Conservation (phyloP, 1,140 invertebrate species). For the Chymomyza costata region DNA sequence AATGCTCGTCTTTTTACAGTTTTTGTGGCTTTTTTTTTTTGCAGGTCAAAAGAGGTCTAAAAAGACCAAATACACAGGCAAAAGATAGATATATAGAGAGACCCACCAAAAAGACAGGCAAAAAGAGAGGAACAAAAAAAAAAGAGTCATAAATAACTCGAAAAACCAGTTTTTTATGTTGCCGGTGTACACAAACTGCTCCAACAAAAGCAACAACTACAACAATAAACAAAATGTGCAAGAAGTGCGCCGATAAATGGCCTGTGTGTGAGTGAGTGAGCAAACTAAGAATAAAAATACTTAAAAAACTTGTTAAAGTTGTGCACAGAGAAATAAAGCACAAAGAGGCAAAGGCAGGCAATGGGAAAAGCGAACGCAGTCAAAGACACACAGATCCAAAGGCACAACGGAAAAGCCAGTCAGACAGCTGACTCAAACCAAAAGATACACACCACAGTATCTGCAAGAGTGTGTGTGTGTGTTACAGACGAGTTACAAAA, state of each 20-base stretch:
- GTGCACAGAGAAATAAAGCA: constrained; percentile 56
- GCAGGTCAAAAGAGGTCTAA: constrained; percentile 58
- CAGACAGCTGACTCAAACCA: constrained; percentile 60
- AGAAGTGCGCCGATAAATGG: constrained; percentile 41
- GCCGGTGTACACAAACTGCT: constrained; percentile 69
- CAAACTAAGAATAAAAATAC: constrained; percentile 58
- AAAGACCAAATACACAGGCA: constrained; percentile 41
- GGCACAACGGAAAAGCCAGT: too few relatives aligned
- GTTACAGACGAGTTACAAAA: not conserved
- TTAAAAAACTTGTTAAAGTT: constrained; percentile 63
- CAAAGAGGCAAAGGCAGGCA: constrained; percentile 15
- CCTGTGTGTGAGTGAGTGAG: constrained; percentile 35
- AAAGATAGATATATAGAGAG: not conserved
- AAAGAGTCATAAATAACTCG: constrained; percentile 70
- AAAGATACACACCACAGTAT: constrained; percentile 44
- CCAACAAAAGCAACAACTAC: constrained; percentile 30
- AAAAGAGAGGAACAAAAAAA: constrained; percentile 35
- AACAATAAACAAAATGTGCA: constrained; percentile 63
- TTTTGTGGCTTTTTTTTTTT: constrained; percentile 38
- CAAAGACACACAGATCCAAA: too few relatives aligned
- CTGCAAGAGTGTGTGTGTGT: not conserved
- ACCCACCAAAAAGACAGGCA: constrained; percentile 36
- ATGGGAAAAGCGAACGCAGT: too few relatives aligned
- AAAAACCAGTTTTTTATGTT: constrained; percentile 70
- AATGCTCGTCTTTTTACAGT: constrained; percentile 17